A percentile compares a stretch with the other conserved stretches of the same genome.
phyloP scores from a whole-genome alignment of 2,113 vertebrate genomes.

The Lepus europaeus region DNA sequence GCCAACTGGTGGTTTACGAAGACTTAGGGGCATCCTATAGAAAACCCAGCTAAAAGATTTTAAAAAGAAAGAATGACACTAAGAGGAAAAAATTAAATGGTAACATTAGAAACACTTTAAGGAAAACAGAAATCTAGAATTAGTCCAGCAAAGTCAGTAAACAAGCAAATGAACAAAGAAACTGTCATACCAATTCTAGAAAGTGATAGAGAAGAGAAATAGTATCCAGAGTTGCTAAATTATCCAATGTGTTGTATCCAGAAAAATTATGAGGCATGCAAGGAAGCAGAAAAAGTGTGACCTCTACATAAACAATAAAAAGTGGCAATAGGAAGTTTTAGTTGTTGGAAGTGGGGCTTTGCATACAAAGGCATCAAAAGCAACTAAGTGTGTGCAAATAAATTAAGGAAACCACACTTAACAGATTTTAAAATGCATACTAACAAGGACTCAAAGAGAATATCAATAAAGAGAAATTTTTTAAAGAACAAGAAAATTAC shows the following conservation, averaged over 20 bases:
- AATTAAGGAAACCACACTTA: neutral
- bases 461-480: neutral
- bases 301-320: neutral
- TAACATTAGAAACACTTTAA: neutral
- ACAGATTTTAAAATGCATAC: neutral
- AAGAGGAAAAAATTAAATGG: neutral
- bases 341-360: too few species aligned
- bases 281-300: neutral
- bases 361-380: neutral
- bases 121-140: neutral
- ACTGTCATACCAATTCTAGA: neutral
- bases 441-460: neutral
- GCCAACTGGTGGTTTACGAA: neutral
- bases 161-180: neutral
- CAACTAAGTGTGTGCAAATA: neutral
- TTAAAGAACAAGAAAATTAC: too few species aligned
- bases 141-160: neutral
- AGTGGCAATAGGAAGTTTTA: neutral
- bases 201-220: neutral
- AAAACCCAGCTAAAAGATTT: neutral
- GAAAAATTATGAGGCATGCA: neutral
- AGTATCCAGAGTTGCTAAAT: neutral
- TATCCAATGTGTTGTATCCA: neutral
- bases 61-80: neutral
- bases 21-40: neutral